These are phyloP conservation scores for Artibeus jamaicensis DNA, from an alignment of 2,797 vertebrate genomes.

Conservation along the genomic window DNA sequence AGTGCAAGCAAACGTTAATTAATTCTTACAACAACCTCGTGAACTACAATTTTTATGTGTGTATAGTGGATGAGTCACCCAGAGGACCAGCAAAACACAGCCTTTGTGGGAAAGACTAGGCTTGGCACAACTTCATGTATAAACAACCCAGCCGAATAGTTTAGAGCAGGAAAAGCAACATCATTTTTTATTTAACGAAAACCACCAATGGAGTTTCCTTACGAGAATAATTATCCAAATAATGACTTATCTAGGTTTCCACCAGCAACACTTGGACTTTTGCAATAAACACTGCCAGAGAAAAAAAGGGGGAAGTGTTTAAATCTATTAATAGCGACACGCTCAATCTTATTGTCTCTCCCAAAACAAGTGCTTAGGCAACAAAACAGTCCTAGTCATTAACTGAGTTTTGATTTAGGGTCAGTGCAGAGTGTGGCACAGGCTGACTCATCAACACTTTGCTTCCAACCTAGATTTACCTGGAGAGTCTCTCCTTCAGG, in stretches of 20 bases:
- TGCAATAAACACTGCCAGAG: slow-evolving; percentile 15
- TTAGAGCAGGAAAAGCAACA: neutral
- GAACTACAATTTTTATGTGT: slow-evolving; percentile 66
- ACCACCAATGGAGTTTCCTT: neutral
- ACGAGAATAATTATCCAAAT: slow-evolving; percentile 47
- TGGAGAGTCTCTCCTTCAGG: neutral
- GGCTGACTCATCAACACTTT: slow-evolving; percentile 13
- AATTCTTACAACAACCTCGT: slow-evolving; percentile 63
- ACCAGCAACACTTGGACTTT: slow-evolving; percentile 20
- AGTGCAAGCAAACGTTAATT: slow-evolving; percentile 59
- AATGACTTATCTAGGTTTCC: slow-evolving; percentile 21
- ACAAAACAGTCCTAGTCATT: neutral
- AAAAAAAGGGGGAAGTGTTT: neutral
- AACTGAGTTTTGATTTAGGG: slow-evolving; percentile 33
- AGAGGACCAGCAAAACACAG: slow-evolving; percentile 48
- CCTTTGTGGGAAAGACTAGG: slow-evolving; percentile 32
- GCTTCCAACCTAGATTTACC: slow-evolving; percentile 6
- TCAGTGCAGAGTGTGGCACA: neutral
- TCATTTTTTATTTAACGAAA: slow-evolving; percentile 22
- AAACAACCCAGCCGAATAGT: slow-evolving; percentile 30
- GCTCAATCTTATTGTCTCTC: slow-evolving; percentile 18
- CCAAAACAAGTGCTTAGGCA: neutral
- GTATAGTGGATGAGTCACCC: slow-evolving; percentile 64
- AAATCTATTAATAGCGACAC: slow-evolving; percentile 38
- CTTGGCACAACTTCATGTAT: neutral